phyloP scores from a whole-genome alignment of 1,140 invertebrate genomes.

The Rhagoletis pomonella region DNA sequence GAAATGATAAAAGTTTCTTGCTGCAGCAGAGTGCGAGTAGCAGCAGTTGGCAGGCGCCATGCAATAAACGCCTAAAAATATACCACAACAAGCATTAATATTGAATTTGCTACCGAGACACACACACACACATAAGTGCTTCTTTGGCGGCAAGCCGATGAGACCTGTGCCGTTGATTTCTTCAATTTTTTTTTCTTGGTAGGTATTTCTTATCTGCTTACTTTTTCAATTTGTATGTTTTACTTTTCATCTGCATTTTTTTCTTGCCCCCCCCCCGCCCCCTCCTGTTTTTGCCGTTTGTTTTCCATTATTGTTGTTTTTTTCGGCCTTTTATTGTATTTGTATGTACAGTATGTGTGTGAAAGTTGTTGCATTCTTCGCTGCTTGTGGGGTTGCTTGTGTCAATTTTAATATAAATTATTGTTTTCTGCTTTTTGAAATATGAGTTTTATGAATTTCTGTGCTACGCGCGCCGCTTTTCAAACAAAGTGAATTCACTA shows the following conservation, averaged over 20 bases:
- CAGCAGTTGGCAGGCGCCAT: not conserved
- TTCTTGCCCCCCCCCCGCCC: not conserved
- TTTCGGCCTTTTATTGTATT: constrained; percentile 17
- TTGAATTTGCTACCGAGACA: constrained; percentile 2
- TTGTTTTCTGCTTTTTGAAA: constrained; percentile 49
- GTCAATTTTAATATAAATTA: constrained; percentile 53
- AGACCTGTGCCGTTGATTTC: constrained; percentile 7
- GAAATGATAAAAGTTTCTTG: constrained; percentile 39
- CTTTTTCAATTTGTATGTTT: constrained; percentile 50
- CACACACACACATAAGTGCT: not conserved
- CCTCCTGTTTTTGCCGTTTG: constrained; percentile 1
- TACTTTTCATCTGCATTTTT: constrained; percentile 6
- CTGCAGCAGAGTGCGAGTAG: not conserved
- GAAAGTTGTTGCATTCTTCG: not conserved
- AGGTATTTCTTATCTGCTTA: constrained; percentile 4
- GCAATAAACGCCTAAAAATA: constrained; percentile 42
- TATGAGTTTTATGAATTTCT: constrained; percentile 43
- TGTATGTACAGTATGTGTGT: not conserved
- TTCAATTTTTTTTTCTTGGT: not conserved
- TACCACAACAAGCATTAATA: constrained; percentile 42
- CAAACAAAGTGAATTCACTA: constrained; percentile 35
- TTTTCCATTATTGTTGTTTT: constrained; percentile 40
- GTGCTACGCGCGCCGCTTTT: constrained; percentile 8
- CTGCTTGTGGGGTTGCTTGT: not conserved
- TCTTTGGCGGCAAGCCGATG: not conserved